Percentiles rank a stretch among this genome's conserved stretches.
These are phyloP conservation scores for Tupiocoris notatus DNA, from an alignment of 2,888 invertebrate species.

Conservation along the genomic window DNA sequence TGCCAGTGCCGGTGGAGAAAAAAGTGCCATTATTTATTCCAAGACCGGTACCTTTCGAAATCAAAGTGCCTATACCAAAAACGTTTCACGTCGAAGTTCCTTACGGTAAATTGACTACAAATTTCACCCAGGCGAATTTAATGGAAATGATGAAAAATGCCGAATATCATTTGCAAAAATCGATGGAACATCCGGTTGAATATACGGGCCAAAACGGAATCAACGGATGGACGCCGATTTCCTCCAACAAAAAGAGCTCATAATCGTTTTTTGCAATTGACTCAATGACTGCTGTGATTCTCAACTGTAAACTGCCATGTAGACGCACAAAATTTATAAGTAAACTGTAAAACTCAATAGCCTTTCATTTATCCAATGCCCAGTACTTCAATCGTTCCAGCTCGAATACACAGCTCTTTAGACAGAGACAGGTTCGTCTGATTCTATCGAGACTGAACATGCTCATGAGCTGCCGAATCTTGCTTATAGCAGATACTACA, in stretches of 20 bases:
- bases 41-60: constrained; percentile 11
- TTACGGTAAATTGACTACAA: background rate
- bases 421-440: background rate
- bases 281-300: too few relatives aligned
- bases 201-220: background rate
- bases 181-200: background rate
- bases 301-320: too few relatives aligned
- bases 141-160: background rate
- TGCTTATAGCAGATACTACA: background rate
- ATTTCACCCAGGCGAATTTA: background rate
- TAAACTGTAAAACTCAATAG: too few relatives aligned
- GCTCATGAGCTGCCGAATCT: background rate
- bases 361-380: too few relatives aligned
- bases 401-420: too few relatives aligned
- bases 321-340: too few relatives aligned
- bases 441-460: background rate
- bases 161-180: background rate
- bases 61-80: constrained; percentile 3
- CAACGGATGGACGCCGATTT: background rate
- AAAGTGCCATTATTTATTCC: constrained; percentile 26
- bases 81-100: background rate
- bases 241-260: background rate
- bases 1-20: constrained; percentile 27
- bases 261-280: too few relatives aligned
- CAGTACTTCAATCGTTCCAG: too few relatives aligned